A percentile compares a stretch with the other conserved stretches of the same genome.
Evolutionary conservation across 1,140 invertebrate genomes (phyloP).

Genomic region (Cydia fagiglandana): DNA sequence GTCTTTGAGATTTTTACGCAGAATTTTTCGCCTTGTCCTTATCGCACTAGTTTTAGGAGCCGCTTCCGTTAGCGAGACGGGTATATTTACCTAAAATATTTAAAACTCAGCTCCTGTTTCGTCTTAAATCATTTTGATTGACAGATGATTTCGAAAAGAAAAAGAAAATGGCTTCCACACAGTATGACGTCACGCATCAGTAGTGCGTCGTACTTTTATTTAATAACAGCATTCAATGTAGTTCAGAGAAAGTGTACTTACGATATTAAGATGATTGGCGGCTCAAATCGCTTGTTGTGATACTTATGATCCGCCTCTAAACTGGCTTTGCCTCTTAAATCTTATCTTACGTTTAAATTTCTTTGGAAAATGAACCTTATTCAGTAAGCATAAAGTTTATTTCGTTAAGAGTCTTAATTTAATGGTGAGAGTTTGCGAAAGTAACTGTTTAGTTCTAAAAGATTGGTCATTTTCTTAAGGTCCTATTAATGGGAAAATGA

Average conservation of each 20-base stretch:
- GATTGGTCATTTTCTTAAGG: not conserved
- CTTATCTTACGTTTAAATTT: not conserved
- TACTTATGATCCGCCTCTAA: slow-evolving; percentile 16
- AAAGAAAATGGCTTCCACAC: not conserved
- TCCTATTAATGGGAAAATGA: not conserved
- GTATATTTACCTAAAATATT: too few relatives aligned
- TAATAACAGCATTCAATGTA: slow-evolving; percentile 24
- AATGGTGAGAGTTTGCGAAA: not conserved
- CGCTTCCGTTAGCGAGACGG: too few relatives aligned
- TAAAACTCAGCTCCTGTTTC: too few relatives aligned
- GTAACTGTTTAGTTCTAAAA: not conserved
- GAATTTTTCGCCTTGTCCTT: too few relatives aligned
- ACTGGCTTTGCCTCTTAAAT: not conserved
- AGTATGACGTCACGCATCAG: slow-evolving; percentile 5
- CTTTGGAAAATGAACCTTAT: not conserved
- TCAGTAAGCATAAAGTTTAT: not conserved
- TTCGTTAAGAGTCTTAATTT: not conserved
- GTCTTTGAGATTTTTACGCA: too few relatives aligned
- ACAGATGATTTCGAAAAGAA: too few relatives aligned
- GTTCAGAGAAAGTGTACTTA: slow-evolving; percentile 26
- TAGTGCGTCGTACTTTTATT: not conserved
- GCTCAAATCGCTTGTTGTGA: slow-evolving; percentile 17
- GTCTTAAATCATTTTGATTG: too few relatives aligned
- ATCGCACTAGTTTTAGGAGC: too few relatives aligned
- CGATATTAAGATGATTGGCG: slow-evolving; percentile 9